Conservation (phyloP, 2,797 vertebrate genomes). For the Pristis pectinata region DNA sequence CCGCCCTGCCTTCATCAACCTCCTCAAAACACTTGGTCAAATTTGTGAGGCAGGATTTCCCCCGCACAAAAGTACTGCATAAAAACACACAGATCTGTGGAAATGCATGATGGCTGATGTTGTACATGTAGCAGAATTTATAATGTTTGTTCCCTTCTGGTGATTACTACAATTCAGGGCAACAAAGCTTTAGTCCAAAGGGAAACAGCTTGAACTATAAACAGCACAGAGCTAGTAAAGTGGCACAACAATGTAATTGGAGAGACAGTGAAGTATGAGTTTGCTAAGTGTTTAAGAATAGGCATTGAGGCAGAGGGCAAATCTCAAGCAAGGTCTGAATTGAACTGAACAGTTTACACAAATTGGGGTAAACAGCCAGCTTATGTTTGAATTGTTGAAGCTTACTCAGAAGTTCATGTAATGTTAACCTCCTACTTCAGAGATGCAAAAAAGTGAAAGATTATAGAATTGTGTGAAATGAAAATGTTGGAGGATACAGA, state of each 20-base stretch:
- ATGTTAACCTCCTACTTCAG: not conserved
- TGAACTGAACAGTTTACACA: not conserved
- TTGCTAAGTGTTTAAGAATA: not conserved
- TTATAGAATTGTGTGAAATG: not conserved
- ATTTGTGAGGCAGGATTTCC: too few species aligned
- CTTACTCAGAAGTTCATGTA: not conserved
- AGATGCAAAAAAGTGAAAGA: not conserved
- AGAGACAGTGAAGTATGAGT: not conserved
- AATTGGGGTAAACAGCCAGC: not conserved
- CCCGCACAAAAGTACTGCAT: not conserved
- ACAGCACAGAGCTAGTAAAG: not conserved
- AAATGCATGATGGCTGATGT: not conserved
- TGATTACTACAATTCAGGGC: not conserved
- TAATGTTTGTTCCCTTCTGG: not conserved
- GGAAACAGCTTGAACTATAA: not conserved
- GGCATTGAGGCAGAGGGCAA: not conserved
- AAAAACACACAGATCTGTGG: not conserved
- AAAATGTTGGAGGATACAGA: not conserved
- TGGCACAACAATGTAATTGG: not conserved
- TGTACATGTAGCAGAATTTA: not conserved
- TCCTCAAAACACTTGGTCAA: too few species aligned
- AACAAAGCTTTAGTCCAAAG: not conserved
- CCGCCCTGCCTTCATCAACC: too few species aligned
- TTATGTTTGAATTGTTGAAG: not conserved
- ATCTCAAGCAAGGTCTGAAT: not conserved